A percentile compares a stretch with the other conserved stretches of the same genome.
Conservation (phyloP, 1,140 invertebrate genomes). For the Chlorops oryzae region DNA sequence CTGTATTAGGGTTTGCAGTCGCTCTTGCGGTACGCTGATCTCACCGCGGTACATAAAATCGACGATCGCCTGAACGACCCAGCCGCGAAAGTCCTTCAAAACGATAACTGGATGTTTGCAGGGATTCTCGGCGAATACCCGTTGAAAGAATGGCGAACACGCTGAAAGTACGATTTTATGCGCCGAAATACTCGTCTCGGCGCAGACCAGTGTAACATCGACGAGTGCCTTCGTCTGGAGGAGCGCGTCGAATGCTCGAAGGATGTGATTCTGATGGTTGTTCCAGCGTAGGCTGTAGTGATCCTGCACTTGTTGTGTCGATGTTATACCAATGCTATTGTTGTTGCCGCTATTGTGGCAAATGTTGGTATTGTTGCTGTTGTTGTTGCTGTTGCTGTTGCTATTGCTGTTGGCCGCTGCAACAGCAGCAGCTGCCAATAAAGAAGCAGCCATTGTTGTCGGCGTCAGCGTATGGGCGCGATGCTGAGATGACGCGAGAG, state of each 20-base stretch:
- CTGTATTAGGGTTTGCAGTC: constrained; percentile 71
- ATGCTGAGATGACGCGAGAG: background rate
- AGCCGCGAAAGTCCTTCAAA: constrained; percentile 77
- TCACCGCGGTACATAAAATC: constrained; percentile 91
- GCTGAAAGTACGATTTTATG: constrained; percentile 87
- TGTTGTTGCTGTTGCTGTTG: background rate
- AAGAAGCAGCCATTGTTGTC: background rate
- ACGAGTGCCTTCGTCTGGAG: constrained; percentile 78
- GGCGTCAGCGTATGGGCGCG: constrained; percentile 1
- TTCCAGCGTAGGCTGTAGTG: constrained; percentile 89
- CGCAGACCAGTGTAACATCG: constrained; percentile 82
- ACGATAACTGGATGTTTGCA: constrained; percentile 90
- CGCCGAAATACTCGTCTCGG: constrained; percentile 71
- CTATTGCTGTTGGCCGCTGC: background rate
- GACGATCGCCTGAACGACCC: constrained; percentile 80
- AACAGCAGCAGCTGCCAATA: background rate
- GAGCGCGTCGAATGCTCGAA: constrained; percentile 76
- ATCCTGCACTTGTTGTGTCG: constrained; percentile 55
- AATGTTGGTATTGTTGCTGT: constrained; percentile 4
- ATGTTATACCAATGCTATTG: constrained; percentile 8
- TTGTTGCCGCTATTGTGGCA: background rate
- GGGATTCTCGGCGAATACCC: constrained; percentile 83
- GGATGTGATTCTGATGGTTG: constrained; percentile 81
- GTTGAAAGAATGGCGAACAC: constrained; percentile 84
- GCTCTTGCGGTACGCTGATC: constrained; percentile 78